Percentiles rank a stretch among this genome's conserved stretches.
These are phyloP conservation scores for Camptogramma bilineatum DNA, from an alignment of 2,888 invertebrate genomes.

Conservation along the genomic window DNA sequence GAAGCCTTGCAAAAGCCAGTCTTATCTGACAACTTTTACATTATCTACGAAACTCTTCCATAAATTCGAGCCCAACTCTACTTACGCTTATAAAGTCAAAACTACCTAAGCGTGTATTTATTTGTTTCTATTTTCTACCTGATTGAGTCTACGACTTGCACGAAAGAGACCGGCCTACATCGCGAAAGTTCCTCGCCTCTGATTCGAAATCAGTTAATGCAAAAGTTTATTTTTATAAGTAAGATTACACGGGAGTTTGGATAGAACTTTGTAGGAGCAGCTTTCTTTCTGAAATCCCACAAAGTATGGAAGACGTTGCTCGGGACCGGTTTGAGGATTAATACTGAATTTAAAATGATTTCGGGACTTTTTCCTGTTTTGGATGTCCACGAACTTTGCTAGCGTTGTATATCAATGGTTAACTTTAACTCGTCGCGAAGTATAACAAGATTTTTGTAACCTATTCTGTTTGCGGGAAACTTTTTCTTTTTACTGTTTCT, in stretches of 20 bases:
- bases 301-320: slow-evolving; percentile 78
- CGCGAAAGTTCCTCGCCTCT: slow-evolving; percentile 71
- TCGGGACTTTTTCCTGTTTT: slow-evolving; percentile 66
- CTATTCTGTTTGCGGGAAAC: slow-evolving; percentile 23
- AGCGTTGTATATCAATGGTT: slow-evolving; percentile 64
- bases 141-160: slow-evolving; percentile 76
- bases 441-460: slow-evolving; percentile 58
- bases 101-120: slow-evolving; percentile 81
- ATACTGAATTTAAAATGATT: slow-evolving; percentile 82
- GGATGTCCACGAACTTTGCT: slow-evolving; percentile 66
- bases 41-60: slow-evolving; percentile 77
- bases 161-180: slow-evolving; percentile 72
- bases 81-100: slow-evolving; percentile 81
- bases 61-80: slow-evolving; percentile 75
- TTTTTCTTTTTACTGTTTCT: background rate
- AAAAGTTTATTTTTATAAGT: slow-evolving; percentile 87
- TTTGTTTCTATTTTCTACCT: slow-evolving; percentile 82
- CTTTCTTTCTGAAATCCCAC: slow-evolving; percentile 81
- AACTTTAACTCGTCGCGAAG: slow-evolving; percentile 57
- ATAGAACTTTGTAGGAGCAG: slow-evolving; percentile 78
- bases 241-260: slow-evolving; percentile 83
- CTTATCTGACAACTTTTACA: slow-evolving; percentile 81
- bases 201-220: slow-evolving; percentile 85
- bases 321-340: slow-evolving; percentile 75
- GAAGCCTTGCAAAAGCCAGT: slow-evolving; percentile 67